Base-by-base conservation (phyloP, 2,797 vertebrate species). In the Anguilla obscura region DNA sequence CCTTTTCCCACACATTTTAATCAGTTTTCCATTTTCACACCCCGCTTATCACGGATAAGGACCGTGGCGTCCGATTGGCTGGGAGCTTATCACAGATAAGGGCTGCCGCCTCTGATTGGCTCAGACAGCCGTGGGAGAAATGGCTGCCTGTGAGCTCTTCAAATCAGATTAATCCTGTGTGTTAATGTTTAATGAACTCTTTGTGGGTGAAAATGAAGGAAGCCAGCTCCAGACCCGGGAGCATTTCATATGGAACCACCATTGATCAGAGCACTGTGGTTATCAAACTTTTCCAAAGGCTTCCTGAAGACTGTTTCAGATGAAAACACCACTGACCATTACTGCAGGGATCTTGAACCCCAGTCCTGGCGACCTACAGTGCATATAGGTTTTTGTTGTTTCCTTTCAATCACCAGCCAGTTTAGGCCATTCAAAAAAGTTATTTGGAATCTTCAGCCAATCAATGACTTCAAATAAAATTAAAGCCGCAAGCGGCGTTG, bases 1-100 rank as follows among this genome's bases (percentile, higher is more conserved):
- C 56, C 85, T 71, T 40, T 86, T 69, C 63, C 84, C 52, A 69
- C 60, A 30, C 16, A 48, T 69, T 86, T 86, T 86, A 69, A 86
- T 86, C 63, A 69, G 60, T 66, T n/a, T 69, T 69, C 85, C 63
- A 40, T 21, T 69, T 24, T 69, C 40, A 48, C 40, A 48, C 60
- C 3, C 60, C 60, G 40, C 40, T 86, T 33, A 86, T 86, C 63
- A 85, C 33, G 14, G 54, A 85, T n/a, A 50, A 71, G 60, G 21
- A 50, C 85, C n/a, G 9, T 16, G 2, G 40, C 16, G 45, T 24
- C 40, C 14, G 14, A 63, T 63, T 56, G 14, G 84, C 7, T 56
- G 27, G 33, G 45, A 82, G 69, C 69, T 74, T 74, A 74, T 74
- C 69, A 4, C 30, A 14, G 69, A 74, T 33, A 14, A 74, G 69